Percentiles rank a stretch among this genome's conserved stretches.
Conservation (phyloP, 2,113 vertebrate genomes). For the Tetrao urogallus region DNA sequence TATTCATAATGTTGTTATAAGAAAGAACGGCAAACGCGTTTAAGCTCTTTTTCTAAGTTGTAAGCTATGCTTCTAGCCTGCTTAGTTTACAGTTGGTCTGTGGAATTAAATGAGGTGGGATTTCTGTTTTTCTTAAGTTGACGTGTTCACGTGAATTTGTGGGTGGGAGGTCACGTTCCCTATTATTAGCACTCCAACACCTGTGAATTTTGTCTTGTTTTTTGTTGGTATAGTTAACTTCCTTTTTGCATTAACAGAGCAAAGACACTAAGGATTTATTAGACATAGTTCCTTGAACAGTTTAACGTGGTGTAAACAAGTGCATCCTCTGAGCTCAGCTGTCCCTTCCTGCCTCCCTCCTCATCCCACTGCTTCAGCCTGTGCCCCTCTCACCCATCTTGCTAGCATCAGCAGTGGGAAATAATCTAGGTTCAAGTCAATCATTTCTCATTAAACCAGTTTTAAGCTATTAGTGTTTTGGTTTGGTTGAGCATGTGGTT, state of each 20-base stretch:
- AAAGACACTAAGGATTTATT: conserved; percentile 19
- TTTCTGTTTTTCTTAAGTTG: not conserved
- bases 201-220: not conserved
- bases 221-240: not conserved
- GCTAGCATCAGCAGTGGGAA: rapidly evolving
- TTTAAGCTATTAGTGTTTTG: rapidly evolving
- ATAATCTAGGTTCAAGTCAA: not conserved
- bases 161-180: not conserved
- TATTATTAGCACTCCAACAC: not conserved
- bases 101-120: not conserved
- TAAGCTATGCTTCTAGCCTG: not conserved
- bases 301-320: conserved; percentile 11
- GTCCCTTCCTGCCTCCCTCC: not conserved
- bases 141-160: not conserved
- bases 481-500: not conserved
- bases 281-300: not conserved
- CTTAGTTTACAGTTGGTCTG: not conserved
- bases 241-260: not conserved
- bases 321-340: conserved; percentile 38
- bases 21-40: not conserved
- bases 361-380: rapidly evolving
- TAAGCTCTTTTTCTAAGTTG: not conserved
- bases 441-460: rapidly evolving
- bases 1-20: not conserved
- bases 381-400: rapidly evolving